Conservation (phyloP, 2,797 vertebrate genomes). For the Lacerta agilis region DNA sequence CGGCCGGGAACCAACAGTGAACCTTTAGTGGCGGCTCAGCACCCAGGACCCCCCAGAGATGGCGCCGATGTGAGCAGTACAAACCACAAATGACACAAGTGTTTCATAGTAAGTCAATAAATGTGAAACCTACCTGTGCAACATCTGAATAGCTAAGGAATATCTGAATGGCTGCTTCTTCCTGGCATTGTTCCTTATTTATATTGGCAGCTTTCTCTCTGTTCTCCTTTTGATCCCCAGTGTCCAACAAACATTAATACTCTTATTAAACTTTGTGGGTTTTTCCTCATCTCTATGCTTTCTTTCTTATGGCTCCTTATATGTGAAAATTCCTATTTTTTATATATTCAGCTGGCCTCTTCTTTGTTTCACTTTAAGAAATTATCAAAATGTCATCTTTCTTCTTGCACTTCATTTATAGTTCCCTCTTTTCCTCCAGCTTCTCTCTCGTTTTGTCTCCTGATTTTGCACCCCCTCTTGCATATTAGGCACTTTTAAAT, state of each 20-base stretch:
- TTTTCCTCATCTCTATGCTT: background rate
- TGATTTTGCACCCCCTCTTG: too few relatives aligned
- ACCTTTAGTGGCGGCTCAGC: too few relatives aligned
- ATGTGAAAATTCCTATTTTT: background rate
- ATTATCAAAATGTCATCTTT: background rate
- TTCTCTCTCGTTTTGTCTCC: too few relatives aligned
- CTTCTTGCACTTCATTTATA: background rate
- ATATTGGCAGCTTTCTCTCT: background rate
- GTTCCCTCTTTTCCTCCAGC: too few relatives aligned
- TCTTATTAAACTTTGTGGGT: background rate
- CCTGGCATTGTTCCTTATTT: background rate
- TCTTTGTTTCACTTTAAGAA: background rate
- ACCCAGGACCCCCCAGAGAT: too few relatives aligned
- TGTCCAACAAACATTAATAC: background rate
- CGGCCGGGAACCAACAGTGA: too few relatives aligned
- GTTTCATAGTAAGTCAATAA: too few relatives aligned
- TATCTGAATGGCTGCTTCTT: background rate
- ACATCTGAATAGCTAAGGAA: too few relatives aligned
- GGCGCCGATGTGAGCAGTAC: too few relatives aligned
- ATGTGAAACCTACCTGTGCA: too few relatives aligned
- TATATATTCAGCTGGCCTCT: background rate
- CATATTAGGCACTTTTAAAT: too few relatives aligned
- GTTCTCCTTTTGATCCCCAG: background rate
- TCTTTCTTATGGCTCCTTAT: background rate
- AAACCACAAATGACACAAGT: too few relatives aligned